Evolutionary conservation across 2,797 vertebrate genomes (phyloP).

Genomic region (Dipus sagitta): DNA sequence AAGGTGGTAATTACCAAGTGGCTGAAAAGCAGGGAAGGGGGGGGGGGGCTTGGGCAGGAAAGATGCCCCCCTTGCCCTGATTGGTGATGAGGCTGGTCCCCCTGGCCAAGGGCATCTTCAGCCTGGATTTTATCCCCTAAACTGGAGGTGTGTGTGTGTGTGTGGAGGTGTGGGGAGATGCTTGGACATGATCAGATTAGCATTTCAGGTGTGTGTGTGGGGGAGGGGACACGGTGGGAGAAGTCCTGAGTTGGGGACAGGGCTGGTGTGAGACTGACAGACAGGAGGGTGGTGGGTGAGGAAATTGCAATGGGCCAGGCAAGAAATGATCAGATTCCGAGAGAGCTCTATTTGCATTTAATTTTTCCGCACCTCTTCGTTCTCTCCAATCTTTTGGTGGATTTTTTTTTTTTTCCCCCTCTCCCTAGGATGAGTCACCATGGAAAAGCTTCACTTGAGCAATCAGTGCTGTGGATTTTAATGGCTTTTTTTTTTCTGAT

Average conservation of each 20-base stretch:
- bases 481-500: conserved; percentile 84
- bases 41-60: not conserved
- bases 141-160: not conserved
- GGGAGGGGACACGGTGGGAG: not conserved
- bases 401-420: not conserved
- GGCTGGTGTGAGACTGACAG: conserved; percentile 57
- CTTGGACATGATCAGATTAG: conserved; percentile 45
- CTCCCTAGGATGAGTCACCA: conserved; percentile 73
- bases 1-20: conserved; percentile 73
- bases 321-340: conserved; percentile 78
- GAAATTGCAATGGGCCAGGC: conserved; percentile 77
- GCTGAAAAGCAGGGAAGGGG: not conserved
- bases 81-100: not conserved
- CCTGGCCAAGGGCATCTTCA: conserved; percentile 31
- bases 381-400: conserved; percentile 65
- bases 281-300: conserved; percentile 60
- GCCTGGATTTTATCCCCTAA: not conserved
- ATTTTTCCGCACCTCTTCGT: conserved; percentile 79
- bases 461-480: conserved; percentile 81
- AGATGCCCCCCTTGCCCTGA: not conserved
- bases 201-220: not conserved
- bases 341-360: conserved; percentile 79
- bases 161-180: not conserved
- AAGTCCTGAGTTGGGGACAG: conserved; percentile 52
- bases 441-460: conserved; percentile 79